These are phyloP conservation scores for Trogon surrucura DNA, from an alignment of 2,113 vertebrate species.

Conservation along the genomic window DNA sequence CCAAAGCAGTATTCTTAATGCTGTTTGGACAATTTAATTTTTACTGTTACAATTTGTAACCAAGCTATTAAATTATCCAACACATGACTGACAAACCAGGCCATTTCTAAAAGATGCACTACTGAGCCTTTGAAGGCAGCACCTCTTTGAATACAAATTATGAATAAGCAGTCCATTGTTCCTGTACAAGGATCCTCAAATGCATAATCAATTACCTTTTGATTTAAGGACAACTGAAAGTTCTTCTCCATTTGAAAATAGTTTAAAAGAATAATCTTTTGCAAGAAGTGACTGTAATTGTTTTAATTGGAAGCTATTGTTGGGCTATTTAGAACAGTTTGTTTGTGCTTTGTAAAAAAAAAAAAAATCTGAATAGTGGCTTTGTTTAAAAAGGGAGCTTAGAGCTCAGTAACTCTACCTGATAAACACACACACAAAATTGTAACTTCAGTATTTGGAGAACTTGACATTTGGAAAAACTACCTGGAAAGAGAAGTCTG, in stretches of 20 bases:
- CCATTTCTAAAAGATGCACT: neutral
- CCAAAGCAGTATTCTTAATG: neutral
- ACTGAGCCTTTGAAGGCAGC: neutral
- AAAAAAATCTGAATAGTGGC: neutral
- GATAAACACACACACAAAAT: neutral
- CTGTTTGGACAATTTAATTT: neutral
- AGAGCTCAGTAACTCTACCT: neutral
- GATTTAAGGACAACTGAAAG: constrained; percentile 42
- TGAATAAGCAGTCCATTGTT: constrained; percentile 4
- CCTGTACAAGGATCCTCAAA: neutral
- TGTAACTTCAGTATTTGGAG: neutral
- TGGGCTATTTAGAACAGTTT: neutral
- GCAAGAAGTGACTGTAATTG: constrained; percentile 17
- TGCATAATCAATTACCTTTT: constrained; percentile 26
- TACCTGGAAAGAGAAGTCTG: neutral
- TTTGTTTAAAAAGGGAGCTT: neutral
- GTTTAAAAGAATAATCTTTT: neutral
- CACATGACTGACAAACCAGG: neutral
- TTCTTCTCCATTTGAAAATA: constrained; percentile 1
- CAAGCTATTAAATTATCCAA: neutral
- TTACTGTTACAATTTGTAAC: neutral
- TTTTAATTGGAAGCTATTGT: constrained; percentile 18
- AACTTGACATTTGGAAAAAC: neutral
- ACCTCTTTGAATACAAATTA: neutral
- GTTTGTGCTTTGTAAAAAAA: neutral